Evolutionary conservation across 2,113 vertebrate species (phyloP).

Genomic region (Alethe diademata): DNA sequence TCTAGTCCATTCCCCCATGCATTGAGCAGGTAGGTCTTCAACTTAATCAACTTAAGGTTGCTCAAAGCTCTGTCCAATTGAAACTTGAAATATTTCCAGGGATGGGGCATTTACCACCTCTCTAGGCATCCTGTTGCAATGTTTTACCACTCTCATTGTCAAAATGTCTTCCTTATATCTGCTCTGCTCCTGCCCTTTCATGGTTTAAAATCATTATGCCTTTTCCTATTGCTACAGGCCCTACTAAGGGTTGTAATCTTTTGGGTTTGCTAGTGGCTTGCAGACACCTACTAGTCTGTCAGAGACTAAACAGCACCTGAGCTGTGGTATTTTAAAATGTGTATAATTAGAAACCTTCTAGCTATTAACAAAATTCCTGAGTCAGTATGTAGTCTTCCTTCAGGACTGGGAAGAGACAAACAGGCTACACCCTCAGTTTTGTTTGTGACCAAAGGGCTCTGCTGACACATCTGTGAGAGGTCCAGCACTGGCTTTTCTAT

Average conservation of each 20-base stretch:
- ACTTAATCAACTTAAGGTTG: neutral
- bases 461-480: neutral
- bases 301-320: neutral
- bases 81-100: neutral
- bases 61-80: accelerated
- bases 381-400: neutral
- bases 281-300: neutral
- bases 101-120: neutral
- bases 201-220: neutral
- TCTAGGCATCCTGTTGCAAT: neutral
- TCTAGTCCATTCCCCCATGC: neutral
- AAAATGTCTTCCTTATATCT: neutral
- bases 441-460: neutral
- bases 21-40: neutral
- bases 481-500: neutral
- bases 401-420: neutral
- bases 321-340: neutral
- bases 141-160: neutral
- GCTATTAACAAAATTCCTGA: neutral
- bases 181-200: neutral
- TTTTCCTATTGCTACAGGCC: neutral
- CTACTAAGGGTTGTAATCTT: neutral
- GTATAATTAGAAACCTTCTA: neutral
- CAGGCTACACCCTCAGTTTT: neutral
- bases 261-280: neutral